These are phyloP conservation scores for Limnephilus auricula DNA, from an alignment of 2,888 invertebrate species.

Conservation along the genomic window DNA sequence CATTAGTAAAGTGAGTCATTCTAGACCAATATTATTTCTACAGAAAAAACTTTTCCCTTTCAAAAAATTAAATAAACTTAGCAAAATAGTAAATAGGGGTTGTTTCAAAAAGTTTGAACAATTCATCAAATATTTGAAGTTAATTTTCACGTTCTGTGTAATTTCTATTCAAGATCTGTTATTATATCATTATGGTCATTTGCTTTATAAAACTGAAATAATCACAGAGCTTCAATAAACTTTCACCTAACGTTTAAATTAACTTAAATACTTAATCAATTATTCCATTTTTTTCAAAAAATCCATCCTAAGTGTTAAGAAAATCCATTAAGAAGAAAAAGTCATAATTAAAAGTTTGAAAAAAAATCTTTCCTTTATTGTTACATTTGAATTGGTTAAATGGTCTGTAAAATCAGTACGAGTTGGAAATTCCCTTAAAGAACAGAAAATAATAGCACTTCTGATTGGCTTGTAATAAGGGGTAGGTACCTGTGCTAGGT, in stretches of 20 bases:
- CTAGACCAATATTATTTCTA: neutral
- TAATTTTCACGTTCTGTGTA: too few relatives aligned
- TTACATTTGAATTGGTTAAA: neutral
- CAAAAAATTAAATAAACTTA: too few relatives aligned
- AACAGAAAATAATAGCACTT: neutral
- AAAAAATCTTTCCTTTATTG: neutral
- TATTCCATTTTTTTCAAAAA: too few relatives aligned
- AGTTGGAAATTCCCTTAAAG: neutral
- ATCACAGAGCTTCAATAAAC: too few relatives aligned
- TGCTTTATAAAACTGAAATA: neutral
- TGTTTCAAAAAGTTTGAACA: too few relatives aligned
- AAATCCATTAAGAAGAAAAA: neutral
- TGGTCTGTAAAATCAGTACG: neutral
- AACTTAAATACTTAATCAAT: too few relatives aligned
- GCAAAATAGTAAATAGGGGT: too few relatives aligned
- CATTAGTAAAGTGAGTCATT: neutral
- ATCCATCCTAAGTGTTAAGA: too few relatives aligned
- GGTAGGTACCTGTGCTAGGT: neutral
- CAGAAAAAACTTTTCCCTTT: neutral
- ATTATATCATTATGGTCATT: too few relatives aligned
- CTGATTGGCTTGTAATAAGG: neutral
- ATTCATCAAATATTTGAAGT: too few relatives aligned
- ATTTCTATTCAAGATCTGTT: too few relatives aligned
- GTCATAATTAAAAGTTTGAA: neutral
- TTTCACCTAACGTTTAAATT: too few relatives aligned